These are phyloP conservation scores for Chiloscyllium plagiosum DNA, from an alignment of 2,113 vertebrate species.

Conservation along the genomic window DNA sequence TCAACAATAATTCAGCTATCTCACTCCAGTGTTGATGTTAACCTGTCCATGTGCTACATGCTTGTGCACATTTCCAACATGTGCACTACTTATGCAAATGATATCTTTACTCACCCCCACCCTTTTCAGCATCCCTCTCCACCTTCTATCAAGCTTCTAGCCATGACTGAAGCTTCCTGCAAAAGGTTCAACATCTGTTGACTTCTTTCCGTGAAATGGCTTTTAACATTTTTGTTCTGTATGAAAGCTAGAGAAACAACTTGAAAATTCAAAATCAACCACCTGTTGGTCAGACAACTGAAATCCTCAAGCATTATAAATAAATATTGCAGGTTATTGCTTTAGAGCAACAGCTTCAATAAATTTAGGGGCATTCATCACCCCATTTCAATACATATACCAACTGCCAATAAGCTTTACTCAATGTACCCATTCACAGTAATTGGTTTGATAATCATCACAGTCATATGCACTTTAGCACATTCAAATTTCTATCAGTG, in stretches of 20 bases:
- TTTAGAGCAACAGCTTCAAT: not conserved
- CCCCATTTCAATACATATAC: not conserved
- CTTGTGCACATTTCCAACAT: not conserved
- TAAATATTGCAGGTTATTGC: not conserved
- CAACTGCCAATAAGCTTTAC: not conserved
- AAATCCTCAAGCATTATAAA: not conserved
- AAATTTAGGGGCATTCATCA: not conserved
- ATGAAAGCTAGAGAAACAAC: not conserved
- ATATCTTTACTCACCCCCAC: not conserved
- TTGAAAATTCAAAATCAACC: not conserved
- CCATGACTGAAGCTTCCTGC: not conserved
- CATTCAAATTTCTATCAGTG: no score
- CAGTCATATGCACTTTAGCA: not conserved
- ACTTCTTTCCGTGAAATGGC: no score
- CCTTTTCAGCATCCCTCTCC: not conserved
- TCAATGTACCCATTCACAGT: not conserved
- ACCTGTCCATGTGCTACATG: not conserved
- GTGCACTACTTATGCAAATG: not conserved
- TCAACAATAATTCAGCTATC: not conserved
- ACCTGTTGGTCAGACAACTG: no score
- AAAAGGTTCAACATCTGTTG: not conserved
- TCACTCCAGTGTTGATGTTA: not conserved
- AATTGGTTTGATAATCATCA: not conserved
- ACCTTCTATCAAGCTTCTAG: not conserved
- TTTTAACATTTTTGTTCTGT: not conserved